Conservation (phyloP, 2,888 invertebrate genomes). For the Patella caerulea region DNA sequence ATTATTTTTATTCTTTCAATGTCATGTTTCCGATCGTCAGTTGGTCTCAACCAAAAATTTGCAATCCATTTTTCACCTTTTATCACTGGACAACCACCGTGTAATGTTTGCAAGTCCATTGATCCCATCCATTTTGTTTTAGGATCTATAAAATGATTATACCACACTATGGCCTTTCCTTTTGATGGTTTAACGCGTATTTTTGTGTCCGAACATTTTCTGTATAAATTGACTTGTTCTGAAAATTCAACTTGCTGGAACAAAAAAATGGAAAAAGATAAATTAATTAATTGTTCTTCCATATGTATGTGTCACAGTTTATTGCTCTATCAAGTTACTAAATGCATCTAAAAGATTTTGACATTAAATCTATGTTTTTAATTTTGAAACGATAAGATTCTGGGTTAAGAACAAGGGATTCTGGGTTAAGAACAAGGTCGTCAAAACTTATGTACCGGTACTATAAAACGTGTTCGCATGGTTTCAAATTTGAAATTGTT, state of each 20-base stretch:
- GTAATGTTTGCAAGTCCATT: slow-evolving; percentile 47
- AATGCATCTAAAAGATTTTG: not conserved
- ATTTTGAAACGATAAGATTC: too few relatives aligned
- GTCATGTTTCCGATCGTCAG: slow-evolving; percentile 46
- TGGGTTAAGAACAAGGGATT: too few relatives aligned
- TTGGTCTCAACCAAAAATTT: slow-evolving; percentile 61
- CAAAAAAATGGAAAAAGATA: not conserved
- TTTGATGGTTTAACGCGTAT: slow-evolving; percentile 45
- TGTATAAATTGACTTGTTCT: slow-evolving; percentile 35
- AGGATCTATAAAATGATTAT: slow-evolving; percentile 53
- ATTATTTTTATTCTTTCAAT: slow-evolving; percentile 42
- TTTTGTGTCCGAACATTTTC: slow-evolving; percentile 48
- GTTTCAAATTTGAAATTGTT: too few relatives aligned
- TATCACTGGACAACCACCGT: slow-evolving; percentile 59
- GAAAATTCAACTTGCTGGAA: slow-evolving; percentile 11
- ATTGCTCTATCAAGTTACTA: too few relatives aligned
- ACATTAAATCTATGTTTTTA: not conserved
- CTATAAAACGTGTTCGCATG: too few relatives aligned
- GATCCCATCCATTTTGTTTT: slow-evolving; percentile 57
- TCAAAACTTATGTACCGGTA: too few relatives aligned
- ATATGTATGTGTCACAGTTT: too few relatives aligned
- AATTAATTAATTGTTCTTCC: too few relatives aligned
- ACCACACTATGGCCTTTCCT: slow-evolving; percentile 62
- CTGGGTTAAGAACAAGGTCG: too few relatives aligned
- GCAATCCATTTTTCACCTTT: slow-evolving; percentile 61